Evolutionary conservation across 2,797 vertebrate genomes (phyloP).

Genomic region (Eleutherodactylus coqui): DNA sequence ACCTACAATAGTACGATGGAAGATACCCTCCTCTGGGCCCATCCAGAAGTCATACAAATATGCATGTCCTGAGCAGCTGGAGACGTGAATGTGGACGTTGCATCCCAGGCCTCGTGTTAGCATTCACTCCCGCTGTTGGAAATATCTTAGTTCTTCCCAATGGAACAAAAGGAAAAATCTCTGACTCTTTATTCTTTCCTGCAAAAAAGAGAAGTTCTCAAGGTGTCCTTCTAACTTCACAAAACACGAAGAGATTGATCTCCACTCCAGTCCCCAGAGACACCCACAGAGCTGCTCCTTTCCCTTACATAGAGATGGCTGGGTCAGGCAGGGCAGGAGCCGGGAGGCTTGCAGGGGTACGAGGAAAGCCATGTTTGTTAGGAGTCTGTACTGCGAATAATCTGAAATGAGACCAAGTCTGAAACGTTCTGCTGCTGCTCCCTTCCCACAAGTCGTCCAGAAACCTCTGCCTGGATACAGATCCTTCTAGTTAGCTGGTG

Average conservation of each 20-base stretch:
- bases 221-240: conserved; percentile 73
- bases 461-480: neutral
- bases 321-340: conserved; percentile 40
- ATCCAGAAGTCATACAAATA: neutral
- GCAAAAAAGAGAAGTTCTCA: conserved; percentile 69
- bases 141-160: conserved; percentile 59
- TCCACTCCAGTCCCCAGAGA: conserved; percentile 68
- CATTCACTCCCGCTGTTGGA: conserved; percentile 41
- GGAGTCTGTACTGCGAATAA: neutral
- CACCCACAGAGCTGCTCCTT: conserved; percentile 64
- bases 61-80: neutral
- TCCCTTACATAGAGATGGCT: conserved; percentile 25
- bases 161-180: conserved; percentile 15
- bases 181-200: conserved; percentile 56
- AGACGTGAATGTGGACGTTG: neutral
- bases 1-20: neutral
- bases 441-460: neutral
- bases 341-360: conserved; percentile 5
- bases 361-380: neutral
- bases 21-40: neutral
- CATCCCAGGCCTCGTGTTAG: neutral
- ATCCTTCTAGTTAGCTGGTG: neutral
- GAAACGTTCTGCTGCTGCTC: neutral
- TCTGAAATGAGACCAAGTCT: neutral
- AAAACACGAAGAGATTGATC: conserved; percentile 62